Evolutionary conservation across 2,113 vertebrate genomes (phyloP).

Genomic region (Quiscalus mexicanus): DNA sequence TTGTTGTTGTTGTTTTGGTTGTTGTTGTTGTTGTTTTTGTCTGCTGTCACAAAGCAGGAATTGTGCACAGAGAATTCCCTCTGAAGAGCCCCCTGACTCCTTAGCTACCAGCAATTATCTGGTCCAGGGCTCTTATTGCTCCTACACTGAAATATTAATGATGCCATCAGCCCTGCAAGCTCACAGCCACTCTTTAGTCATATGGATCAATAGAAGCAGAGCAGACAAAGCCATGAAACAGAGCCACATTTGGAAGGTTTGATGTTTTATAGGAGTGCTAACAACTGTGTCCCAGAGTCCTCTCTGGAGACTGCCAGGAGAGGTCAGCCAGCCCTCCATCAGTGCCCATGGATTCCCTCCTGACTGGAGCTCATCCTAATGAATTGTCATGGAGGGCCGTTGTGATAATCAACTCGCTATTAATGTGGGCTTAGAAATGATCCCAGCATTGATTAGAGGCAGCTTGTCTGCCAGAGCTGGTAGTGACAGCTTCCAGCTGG

Average conservation of each 20-base stretch:
- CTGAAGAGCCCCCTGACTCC: not conserved
- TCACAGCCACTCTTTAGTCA: not conserved
- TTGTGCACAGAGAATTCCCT: not conserved
- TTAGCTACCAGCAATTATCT: not conserved
- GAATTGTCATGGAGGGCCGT: not conserved
- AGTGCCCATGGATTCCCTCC: not conserved
- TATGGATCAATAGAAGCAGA: not conserved
- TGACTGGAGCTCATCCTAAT: slow-evolving; percentile 41
- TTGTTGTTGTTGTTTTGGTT: not conserved
- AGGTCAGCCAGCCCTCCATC: not conserved
- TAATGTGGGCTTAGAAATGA: slow-evolving; percentile 20
- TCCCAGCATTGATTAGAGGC: not conserved
- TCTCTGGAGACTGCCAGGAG: not conserved
- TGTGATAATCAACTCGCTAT: not conserved
- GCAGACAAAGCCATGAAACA: not conserved
- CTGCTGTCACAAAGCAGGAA: not conserved
- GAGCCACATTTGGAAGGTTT: not conserved
- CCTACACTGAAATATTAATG: slow-evolving; percentile 25
- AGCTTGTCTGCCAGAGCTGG: not conserved
- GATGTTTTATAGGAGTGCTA: not conserved
- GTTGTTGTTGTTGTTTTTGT: not conserved
- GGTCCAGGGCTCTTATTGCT: not conserved
- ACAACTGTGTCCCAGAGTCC: not conserved
- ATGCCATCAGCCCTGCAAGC: not conserved
- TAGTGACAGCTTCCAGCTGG: not conserved